Evolutionary conservation across 2,113 vertebrate genomes (phyloP), one percentile per base, ranked within the genome.

Genomic region (Gila orcuttii): DNA sequence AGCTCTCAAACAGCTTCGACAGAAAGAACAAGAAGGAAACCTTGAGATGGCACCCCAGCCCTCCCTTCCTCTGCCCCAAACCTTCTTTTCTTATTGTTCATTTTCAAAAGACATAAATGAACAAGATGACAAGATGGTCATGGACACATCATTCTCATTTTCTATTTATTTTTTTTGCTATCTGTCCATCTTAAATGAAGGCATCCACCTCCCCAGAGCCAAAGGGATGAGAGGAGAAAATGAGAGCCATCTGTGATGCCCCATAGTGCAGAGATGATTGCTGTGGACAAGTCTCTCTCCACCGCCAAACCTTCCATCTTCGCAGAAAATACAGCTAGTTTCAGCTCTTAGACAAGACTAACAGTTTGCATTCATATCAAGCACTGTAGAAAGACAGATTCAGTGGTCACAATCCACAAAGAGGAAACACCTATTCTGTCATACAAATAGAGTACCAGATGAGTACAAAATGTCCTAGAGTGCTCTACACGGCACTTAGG

Each of bases 231-330:
- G 80, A 47, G 74, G 76, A 68, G 50, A 80, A 83, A 86, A 76
- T 79, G 68, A 89, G 60, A 88, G 84, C 85, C 84, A 91, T 91
- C 89, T 89, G 88, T 87, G 88, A 82, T 85, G 85, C 83, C 79
- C 82, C 79, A 86, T 86, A 86, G 89, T 90, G 83, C 86, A 60
- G 69, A 57, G 79, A 90, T 89, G 83, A 90, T 87, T 84, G 75
- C 82, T 81, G 81, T 50, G 73, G 50, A 81, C 42, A 59, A 86
- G 45, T 66, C 75, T 57, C 75, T 68, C 59, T 83, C 59, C 31
- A 52, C 28, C 2, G 21, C n/a, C 10, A 45, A 23, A 57, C 60
- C 64, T 73, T 64, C 50, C 47, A 78, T n/a, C 62, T 64, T 68
- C 39, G 75, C 50, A 31, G n/a, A 52, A 82, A 69, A 69, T 68